Percentiles rank a stretch among this genome's conserved stretches.
These are phyloP conservation scores for Notechis scutatus DNA, from an alignment of 2,113 vertebrate genomes.

Conservation along the genomic window DNA sequence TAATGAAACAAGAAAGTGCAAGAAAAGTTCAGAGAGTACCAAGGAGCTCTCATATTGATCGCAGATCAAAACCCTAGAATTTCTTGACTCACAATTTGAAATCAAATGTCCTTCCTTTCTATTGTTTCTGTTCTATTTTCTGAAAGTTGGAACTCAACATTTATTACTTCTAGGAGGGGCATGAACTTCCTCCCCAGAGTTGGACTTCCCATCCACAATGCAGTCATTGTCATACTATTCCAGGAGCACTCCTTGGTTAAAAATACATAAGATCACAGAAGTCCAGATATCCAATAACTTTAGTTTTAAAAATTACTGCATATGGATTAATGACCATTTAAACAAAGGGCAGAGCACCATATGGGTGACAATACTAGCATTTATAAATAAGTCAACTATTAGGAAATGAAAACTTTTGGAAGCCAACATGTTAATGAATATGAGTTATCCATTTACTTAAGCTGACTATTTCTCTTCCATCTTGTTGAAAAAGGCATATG, in stretches of 20 bases:
- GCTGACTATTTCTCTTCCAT: fast-evolving
- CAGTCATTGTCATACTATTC: background rate
- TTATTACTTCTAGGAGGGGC: background rate
- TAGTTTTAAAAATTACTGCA: background rate
- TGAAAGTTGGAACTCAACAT: background rate
- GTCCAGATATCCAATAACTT: background rate
- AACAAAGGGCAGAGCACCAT: background rate
- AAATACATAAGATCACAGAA: background rate
- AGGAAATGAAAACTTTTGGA: background rate
- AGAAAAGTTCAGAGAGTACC: too few species aligned
- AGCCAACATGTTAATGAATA: background rate
- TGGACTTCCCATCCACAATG: background rate
- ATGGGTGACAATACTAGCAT: background rate
- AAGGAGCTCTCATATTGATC: background rate
- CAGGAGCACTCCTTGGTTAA: background rate
- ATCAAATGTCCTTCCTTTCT: background rate
- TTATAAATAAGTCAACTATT: background rate
- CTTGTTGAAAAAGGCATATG: background rate
- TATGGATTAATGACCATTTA: background rate
- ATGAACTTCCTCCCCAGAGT: background rate
- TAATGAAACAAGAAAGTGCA: too few species aligned
- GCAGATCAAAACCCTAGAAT: background rate
- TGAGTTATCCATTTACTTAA: background rate
- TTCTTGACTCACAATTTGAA: background rate
- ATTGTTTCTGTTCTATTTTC: background rate